A percentile compares a stretch with the other conserved stretches of the same genome.
These are phyloP conservation scores for Drosophila erecta DNA, from an alignment of 1,140 invertebrate genomes.

Conservation along the genomic window DNA sequence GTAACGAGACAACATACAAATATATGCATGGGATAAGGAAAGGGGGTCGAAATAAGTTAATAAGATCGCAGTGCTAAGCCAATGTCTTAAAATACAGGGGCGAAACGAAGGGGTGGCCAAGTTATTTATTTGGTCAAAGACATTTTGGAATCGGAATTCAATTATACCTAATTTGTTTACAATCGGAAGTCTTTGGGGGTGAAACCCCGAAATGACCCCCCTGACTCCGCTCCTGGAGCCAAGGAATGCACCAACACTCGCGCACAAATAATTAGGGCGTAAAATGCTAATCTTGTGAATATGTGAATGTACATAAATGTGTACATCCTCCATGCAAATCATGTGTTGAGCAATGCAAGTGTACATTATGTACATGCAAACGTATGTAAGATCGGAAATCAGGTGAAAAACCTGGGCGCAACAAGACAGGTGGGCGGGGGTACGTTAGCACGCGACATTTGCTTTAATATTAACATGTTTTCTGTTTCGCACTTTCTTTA, in stretches of 20 bases:
- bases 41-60: slow-evolving; percentile 2
- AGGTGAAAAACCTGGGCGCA: slow-evolving; percentile 11
- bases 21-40: neutral
- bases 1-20: neutral
- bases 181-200: no score
- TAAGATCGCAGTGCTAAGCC: slow-evolving; percentile 2
- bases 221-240: slow-evolving; percentile 1
- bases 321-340: slow-evolving; percentile 7
- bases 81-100: neutral
- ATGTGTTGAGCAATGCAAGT: slow-evolving; percentile 38
- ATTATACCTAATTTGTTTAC: no score
- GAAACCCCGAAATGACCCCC: neutral
- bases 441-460: slow-evolving; percentile 13
- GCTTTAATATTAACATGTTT: slow-evolving; percentile 30
- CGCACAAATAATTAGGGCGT: slow-evolving; percentile 14
- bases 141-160: no score
- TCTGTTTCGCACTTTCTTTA: slow-evolving; percentile 3
- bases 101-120: neutral
- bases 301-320: slow-evolving; percentile 5
- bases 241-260: slow-evolving; percentile 5
- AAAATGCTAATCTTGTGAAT: slow-evolving; percentile 14
- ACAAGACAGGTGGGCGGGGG: neutral
- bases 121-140: neutral
- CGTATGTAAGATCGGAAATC: slow-evolving; percentile 8
- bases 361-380: slow-evolving; percentile 6